Evolutionary conservation across 92 coral and sea anemone species (phyloP).

Genomic region (Parazoanthus swiftii): DNA sequence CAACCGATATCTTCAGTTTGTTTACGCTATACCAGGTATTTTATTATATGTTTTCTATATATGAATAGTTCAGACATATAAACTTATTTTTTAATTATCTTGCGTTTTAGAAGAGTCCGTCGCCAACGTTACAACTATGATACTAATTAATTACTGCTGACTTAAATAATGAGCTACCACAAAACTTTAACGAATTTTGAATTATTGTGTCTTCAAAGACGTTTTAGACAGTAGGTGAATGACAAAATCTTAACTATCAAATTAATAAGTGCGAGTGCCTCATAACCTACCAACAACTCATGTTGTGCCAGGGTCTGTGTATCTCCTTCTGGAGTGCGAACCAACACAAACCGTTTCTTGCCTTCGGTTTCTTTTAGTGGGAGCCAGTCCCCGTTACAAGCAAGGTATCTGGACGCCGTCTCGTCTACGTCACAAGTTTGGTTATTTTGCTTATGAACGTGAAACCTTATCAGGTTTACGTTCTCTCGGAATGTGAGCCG

Average conservation of each 20-base stretch:
- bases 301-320: not conserved
- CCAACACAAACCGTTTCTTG: not conserved
- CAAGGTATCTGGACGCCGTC: slow-evolving; percentile 29
- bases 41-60: no score
- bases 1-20: no score
- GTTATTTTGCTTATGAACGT: not conserved
- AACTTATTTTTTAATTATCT: no score
- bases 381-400: slow-evolving; percentile 27
- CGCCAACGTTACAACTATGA: no score
- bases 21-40: no score
- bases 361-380: not conserved
- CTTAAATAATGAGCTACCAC: no score
- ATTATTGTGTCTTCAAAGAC: no score
- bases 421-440: slow-evolving; percentile 10
- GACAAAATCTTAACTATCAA: not conserved
- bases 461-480: not conserved
- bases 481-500: not conserved
- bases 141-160: no score
- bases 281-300: not conserved
- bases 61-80: no score
- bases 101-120: no score
- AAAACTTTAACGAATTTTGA: no score
- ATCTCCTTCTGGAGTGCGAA: not conserved
- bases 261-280: not conserved
- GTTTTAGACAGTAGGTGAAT: no score